phyloP scores from a whole-genome alignment of 1,140 invertebrate genomes.

The Drosophila trapezifrons region DNA sequence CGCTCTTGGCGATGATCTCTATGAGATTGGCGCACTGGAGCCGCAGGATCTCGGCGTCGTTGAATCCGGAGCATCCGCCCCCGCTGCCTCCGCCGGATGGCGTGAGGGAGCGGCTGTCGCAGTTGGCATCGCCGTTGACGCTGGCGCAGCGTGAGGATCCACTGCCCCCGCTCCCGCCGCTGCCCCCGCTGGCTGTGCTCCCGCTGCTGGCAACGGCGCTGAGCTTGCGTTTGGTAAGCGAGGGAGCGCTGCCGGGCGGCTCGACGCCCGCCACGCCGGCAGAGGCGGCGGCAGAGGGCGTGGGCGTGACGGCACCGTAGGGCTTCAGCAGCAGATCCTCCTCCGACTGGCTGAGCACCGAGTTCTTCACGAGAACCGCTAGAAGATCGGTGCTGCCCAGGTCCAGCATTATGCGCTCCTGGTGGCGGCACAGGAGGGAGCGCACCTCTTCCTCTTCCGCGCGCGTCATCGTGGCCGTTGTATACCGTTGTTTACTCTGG shows the following conservation, averaged over 20 bases:
- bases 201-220: slow-evolving; percentile 74
- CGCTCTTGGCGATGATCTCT: slow-evolving; percentile 85
- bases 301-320: slow-evolving; percentile 35
- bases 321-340: slow-evolving; percentile 78
- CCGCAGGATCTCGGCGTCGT: slow-evolving; percentile 76
- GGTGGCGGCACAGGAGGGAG: slow-evolving; percentile 75
- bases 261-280: slow-evolving; percentile 11
- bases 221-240: slow-evolving; percentile 71
- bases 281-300: slow-evolving; percentile 22
- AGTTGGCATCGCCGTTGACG: slow-evolving; percentile 73
- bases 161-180: slow-evolving; percentile 65
- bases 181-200: slow-evolving; percentile 62
- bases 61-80: slow-evolving; percentile 33
- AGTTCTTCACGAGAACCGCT: slow-evolving; percentile 81
- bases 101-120: slow-evolving; percentile 77
- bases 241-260: slow-evolving; percentile 70
- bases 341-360: slow-evolving; percentile 76
- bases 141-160: slow-evolving; percentile 73
- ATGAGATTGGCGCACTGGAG: slow-evolving; percentile 84
- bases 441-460: slow-evolving; percentile 84
- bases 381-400: slow-evolving; percentile 77
- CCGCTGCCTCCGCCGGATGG: slow-evolving; percentile 60
- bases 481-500: slow-evolving; percentile 23
- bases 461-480: slow-evolving; percentile 69
- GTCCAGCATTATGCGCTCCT: slow-evolving; percentile 81